Percentiles rank a stretch among this genome's conserved stretches.
phyloP scores from a whole-genome alignment of 2,797 vertebrate genomes.

The Falco columbarius region DNA sequence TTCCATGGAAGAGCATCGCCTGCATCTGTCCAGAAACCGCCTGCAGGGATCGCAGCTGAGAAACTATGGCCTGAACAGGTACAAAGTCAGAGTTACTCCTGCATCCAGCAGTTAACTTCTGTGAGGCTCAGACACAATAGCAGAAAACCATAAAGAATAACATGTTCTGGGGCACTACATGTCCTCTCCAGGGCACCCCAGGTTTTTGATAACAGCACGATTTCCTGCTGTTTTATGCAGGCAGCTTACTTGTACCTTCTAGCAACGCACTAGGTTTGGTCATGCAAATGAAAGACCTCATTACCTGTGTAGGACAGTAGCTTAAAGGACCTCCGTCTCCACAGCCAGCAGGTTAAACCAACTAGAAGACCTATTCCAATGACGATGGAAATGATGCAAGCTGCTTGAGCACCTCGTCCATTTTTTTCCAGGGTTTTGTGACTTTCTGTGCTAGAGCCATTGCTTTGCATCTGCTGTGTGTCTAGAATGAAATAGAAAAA shows the following conservation, averaged over 20 bases:
- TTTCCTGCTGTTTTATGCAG: not conserved
- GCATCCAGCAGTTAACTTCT: not conserved
- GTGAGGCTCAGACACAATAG: not conserved
- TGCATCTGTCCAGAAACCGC: not conserved
- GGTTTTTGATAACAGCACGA: not conserved
- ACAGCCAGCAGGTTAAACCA: not conserved
- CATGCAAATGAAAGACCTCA: not conserved
- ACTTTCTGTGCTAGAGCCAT: not conserved
- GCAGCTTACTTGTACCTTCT: not conserved
- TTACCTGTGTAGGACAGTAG: slow-evolving; percentile 49
- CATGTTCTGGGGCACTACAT: not conserved
- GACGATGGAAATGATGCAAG: not conserved
- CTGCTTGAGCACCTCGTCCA: not conserved
- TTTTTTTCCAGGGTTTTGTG: not conserved
- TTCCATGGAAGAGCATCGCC: not conserved
- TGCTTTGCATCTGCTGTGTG: not conserved
- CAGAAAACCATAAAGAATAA: not conserved
- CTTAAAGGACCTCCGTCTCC: not conserved
- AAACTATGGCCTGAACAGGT: not conserved
- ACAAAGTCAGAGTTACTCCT: not conserved
- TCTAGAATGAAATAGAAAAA: slow-evolving; percentile 16
- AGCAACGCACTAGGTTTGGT: accelerated
- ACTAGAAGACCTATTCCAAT: not conserved
- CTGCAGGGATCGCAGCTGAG: not conserved
- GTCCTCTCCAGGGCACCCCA: not conserved